phyloP scores from a whole-genome alignment of 2,888 invertebrate genomes.

The Deilephila elpenor region DNA sequence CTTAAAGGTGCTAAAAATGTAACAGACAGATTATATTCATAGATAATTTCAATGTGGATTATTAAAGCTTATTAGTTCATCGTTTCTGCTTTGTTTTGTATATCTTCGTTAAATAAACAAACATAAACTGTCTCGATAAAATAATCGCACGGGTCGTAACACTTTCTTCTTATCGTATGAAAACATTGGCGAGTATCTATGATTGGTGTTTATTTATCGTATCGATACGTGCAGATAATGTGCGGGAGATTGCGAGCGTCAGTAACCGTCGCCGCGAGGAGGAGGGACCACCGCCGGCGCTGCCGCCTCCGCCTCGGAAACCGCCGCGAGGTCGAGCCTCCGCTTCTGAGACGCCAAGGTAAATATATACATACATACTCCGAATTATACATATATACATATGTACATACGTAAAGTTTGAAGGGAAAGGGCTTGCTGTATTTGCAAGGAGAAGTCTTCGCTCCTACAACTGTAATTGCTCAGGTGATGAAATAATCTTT shows the following conservation, averaged over 20 bases:
- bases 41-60: background rate
- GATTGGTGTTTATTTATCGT: slow-evolving; percentile 40
- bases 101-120: background rate
- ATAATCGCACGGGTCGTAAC: background rate
- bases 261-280: slow-evolving; percentile 73
- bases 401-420: too few relatives aligned
- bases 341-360: slow-evolving; percentile 67
- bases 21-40: too few relatives aligned
- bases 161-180: slow-evolving; percentile 27
- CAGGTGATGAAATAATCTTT: too few relatives aligned
- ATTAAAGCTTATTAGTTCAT: background rate
- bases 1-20: too few relatives aligned
- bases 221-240: slow-evolving; percentile 64
- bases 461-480: too few relatives aligned
- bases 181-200: slow-evolving; percentile 33
- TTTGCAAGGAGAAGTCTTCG: too few relatives aligned
- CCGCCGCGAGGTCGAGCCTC: slow-evolving; percentile 64
- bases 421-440: too few relatives aligned
- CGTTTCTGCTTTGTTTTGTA: background rate
- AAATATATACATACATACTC: background rate
- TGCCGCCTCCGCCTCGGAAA: slow-evolving; percentile 77
- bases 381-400: too few relatives aligned
- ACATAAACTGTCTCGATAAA: background rate
- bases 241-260: slow-evolving; percentile 58
- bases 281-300: slow-evolving; percentile 73